Conservation (phyloP, 2,113 vertebrate species). For the Grammomys surdaster region DNA sequence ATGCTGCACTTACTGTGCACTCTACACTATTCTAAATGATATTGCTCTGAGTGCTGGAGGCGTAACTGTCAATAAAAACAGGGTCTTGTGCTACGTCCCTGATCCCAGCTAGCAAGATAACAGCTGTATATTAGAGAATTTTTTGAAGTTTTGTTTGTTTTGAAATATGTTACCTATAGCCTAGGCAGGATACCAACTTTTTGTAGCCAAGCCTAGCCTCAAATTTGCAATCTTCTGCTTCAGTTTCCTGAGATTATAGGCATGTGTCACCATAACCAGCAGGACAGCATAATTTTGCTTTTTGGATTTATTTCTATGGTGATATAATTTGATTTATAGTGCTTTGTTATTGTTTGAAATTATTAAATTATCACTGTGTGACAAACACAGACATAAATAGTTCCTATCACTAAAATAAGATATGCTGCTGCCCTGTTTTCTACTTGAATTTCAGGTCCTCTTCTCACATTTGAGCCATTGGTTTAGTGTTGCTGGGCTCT, state of each 20-base stretch:
- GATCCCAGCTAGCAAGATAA: background rate
- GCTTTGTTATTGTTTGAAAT: slow-evolving; percentile 21
- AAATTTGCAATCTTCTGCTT: background rate
- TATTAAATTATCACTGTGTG: background rate
- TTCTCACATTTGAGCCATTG: background rate
- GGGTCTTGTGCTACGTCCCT: background rate
- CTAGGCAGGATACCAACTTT: background rate
- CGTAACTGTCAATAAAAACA: background rate
- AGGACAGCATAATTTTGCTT: background rate
- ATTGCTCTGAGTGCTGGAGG: background rate
- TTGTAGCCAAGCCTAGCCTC: background rate
- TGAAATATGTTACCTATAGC: background rate
- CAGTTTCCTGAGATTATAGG: background rate
- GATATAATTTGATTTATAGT: slow-evolving; percentile 38
- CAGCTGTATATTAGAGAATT: background rate
- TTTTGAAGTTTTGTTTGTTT: background rate
- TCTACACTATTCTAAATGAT: background rate
- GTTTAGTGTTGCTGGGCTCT: background rate
- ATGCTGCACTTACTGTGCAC: background rate
- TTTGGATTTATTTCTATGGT: background rate
- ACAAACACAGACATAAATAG: background rate
- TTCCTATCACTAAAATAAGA: background rate
- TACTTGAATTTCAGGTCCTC: background rate
- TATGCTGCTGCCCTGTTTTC: background rate
- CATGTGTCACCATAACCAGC: background rate